Base-by-base conservation (phyloP, 2,888 invertebrate genomes). In the Eupsilia transversa region DNA sequence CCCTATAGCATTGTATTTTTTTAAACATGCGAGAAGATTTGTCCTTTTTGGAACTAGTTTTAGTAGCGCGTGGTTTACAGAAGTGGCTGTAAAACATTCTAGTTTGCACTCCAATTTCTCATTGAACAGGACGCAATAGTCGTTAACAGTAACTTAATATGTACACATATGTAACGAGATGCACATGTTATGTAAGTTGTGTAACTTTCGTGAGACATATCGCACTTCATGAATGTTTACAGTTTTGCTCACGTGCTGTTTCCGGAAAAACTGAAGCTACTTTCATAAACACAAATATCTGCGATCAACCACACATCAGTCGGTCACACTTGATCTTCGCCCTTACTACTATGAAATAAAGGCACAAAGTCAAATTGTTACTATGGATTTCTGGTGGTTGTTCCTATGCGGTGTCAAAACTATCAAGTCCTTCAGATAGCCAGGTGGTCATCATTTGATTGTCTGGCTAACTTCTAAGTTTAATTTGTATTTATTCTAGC, bases 81-180 rank as follows among this genome's bases (percentile, higher is more conserved):
- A 77, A 77, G n/a, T 56, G 46, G 33, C 3, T 56, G 20, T 68
- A 35, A 27, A 73, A 69, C 49, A 77, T 72, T 54, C 23, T 72
- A 46, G 64, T 63, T 30, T 46, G 38, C 72, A 79, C 76, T 76
- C 60, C 23, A 72, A 74, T 76, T 63, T 82, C 82, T 64, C 35
- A 57, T 76, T 68, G 75, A 66, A 67, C 64, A 74, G 65, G 65
- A 81, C 52, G 75, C 77, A 54, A 56, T 46, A 54, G 54, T 61
- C 54, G 30, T 80, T 72, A 46, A 23, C 27, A 54, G 72, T 46
- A 80, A 77, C 60, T 72, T 61, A 72, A 79, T 76, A 76, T 61
- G 80, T 79, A 72, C 52, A 76, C 80, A 72, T 79, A 60, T 61
- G 80, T 80, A 72, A 72, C 54, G 73, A 61, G 76, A 80, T 80